Evolutionary conservation across 2,113 vertebrate genomes (phyloP).

Genomic region (Astur gentilis): DNA sequence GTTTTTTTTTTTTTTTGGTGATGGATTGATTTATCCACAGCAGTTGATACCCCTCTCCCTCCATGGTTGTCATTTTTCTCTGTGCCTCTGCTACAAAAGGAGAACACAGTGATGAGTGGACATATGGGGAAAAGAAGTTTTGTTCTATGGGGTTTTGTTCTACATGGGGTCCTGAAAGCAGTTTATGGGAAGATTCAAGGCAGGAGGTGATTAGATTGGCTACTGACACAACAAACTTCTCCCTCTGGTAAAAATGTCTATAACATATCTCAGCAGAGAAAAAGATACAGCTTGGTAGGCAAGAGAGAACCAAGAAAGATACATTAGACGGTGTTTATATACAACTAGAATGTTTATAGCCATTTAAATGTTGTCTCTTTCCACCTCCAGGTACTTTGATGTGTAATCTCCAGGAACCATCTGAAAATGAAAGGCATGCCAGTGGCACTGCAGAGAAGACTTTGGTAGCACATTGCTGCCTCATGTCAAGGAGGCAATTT

Average conservation of each 20-base stretch:
- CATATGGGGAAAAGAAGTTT: background rate
- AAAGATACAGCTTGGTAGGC: background rate
- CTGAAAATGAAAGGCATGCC: background rate
- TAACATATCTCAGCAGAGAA: background rate
- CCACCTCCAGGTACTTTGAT: background rate
- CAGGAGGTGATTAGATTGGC: background rate
- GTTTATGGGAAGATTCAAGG: background rate
- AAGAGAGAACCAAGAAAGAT: background rate
- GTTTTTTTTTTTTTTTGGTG: slow-evolving; percentile 56
- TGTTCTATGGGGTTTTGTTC: background rate
- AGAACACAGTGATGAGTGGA: background rate
- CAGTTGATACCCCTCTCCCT: slow-evolving; percentile 71
- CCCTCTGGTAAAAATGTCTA: background rate
- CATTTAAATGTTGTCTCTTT: background rate
- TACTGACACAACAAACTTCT: background rate
- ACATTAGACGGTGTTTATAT: background rate
- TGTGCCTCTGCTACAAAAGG: background rate
- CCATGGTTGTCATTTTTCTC: slow-evolving; percentile 69
- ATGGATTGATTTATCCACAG: slow-evolving; percentile 88
- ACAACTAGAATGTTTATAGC: background rate
- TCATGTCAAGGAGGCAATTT: slow-evolving; percentile 25
- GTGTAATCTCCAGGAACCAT: background rate
- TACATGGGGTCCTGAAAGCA: background rate
- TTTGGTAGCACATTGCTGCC: background rate
- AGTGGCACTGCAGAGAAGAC: background rate